Conservation (phyloP, 2,888 invertebrate species). For the Stenolophus ochropezus region DNA sequence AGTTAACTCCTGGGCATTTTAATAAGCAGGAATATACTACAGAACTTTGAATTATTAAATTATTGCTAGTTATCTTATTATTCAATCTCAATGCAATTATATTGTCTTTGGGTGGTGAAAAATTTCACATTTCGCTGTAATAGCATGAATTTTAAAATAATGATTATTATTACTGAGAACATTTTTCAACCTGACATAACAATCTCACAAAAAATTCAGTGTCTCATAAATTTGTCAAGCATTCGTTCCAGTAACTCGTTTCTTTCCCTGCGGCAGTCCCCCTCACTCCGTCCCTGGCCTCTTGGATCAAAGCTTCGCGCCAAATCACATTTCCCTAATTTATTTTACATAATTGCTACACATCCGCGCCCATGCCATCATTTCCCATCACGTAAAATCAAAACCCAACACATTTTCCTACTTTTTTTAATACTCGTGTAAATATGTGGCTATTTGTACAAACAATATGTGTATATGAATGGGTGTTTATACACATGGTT, state of each 20-base stretch:
- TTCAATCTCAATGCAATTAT: no score
- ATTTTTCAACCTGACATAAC: not conserved
- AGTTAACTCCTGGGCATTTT: no score
- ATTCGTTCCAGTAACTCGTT: slow-evolving; percentile 15
- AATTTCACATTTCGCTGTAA: not conserved
- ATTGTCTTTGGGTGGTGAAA: not conserved
- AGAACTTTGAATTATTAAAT: no score
- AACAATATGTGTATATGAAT: no score
- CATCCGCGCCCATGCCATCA: no score
- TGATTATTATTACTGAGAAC: not conserved
- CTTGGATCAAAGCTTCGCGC: not conserved
- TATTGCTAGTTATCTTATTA: no score
- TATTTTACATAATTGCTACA: slow-evolving; percentile 33
- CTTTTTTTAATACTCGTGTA: no score
- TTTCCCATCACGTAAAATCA: no score
- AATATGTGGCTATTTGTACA: no score
- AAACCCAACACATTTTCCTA: no score
- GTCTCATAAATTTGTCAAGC: slow-evolving; percentile 30
- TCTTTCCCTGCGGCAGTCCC: not conserved
- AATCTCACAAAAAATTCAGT: slow-evolving; percentile 3
- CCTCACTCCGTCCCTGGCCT: not conserved
- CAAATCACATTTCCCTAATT: slow-evolving; percentile 33
- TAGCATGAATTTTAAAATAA: not conserved
- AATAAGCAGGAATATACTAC: no score
- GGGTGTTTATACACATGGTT: not conserved